Evolutionary conservation across 2,113 vertebrate genomes (phyloP).

Genomic region (Callorhinus ursinus): DNA sequence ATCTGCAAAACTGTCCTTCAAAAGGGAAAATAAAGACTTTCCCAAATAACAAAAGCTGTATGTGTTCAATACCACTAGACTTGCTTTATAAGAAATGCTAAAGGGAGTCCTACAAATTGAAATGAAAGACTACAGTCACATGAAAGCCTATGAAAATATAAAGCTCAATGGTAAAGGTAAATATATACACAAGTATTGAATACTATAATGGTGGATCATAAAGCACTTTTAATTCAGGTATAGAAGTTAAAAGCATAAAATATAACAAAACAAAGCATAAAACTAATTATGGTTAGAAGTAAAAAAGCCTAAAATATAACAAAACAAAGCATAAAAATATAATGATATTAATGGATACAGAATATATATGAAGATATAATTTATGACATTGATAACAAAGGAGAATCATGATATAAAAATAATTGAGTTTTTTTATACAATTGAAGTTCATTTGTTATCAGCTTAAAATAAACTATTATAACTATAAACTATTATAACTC

Average conservation of each 20-base stretch:
- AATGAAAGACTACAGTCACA: neutral
- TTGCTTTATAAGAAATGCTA: neutral
- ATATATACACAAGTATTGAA: neutral
- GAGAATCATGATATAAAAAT: neutral
- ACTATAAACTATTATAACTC: neutral
- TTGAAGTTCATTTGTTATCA: neutral
- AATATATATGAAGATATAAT: neutral
- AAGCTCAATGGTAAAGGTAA: neutral
- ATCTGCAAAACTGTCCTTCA: neutral
- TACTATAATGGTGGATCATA: neutral
- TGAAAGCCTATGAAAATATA: neutral
- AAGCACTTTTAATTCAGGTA: neutral
- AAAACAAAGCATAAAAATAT: neutral
- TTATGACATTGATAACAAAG: neutral
- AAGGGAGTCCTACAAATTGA: neutral
- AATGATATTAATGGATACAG: neutral
- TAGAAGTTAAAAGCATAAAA: neutral
- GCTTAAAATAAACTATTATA: neutral
- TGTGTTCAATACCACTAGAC: neutral
- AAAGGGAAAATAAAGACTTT: neutral
- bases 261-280: neutral
- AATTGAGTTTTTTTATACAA: neutral
- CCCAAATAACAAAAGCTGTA: neutral
- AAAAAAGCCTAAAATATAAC: neutral
- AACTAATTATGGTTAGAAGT: neutral